Percentiles rank a stretch among this genome's conserved stretches.
These are phyloP conservation scores for Tetragonula clypearis DNA, from an alignment of 1,140 invertebrate species.

Conservation along the genomic window DNA sequence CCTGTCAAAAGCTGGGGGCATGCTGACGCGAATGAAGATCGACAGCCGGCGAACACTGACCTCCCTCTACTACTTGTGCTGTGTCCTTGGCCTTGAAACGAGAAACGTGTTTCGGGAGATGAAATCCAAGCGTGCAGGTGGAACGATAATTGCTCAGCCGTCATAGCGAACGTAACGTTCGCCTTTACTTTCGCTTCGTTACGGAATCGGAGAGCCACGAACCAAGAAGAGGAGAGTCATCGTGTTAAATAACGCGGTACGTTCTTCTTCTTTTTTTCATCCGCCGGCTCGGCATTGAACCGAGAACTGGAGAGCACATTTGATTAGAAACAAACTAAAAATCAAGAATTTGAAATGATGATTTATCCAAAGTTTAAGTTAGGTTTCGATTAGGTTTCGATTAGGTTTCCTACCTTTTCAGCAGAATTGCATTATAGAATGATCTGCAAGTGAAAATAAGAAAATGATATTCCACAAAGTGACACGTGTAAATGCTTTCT, in stretches of 20 bases:
- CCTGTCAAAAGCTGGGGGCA: slow-evolving; percentile 11
- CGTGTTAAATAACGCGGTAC: neutral
- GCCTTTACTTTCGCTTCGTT: slow-evolving; percentile 49
- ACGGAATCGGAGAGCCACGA: slow-evolving; percentile 30
- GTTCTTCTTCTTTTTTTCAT: neutral
- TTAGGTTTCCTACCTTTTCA: too few relatives aligned
- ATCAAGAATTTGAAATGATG: neutral
- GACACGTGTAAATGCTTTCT: too few relatives aligned
- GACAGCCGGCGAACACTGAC: slow-evolving; percentile 43
- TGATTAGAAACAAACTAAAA: neutral
- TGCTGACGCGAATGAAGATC: slow-evolving; percentile 17
- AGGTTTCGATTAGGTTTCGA: too few relatives aligned
- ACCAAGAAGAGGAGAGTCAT: neutral
- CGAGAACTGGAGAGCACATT: neutral
- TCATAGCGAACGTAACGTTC: slow-evolving; percentile 36
- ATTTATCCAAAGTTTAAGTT: too few relatives aligned
- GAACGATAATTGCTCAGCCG: slow-evolving; percentile 50
- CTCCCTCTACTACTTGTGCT: slow-evolving; percentile 44
- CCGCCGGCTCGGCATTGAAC: neutral
- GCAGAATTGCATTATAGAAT: too few relatives aligned
- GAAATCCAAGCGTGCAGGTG: slow-evolving; percentile 49
- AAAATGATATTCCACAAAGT: too few relatives aligned
- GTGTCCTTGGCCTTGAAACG: slow-evolving; percentile 54
- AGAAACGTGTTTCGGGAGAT: slow-evolving; percentile 56
- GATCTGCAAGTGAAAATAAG: too few relatives aligned